These are phyloP conservation scores for Drosophila percnosoma DNA, from an alignment of 2,888 invertebrate species.

Conservation along the genomic window DNA sequence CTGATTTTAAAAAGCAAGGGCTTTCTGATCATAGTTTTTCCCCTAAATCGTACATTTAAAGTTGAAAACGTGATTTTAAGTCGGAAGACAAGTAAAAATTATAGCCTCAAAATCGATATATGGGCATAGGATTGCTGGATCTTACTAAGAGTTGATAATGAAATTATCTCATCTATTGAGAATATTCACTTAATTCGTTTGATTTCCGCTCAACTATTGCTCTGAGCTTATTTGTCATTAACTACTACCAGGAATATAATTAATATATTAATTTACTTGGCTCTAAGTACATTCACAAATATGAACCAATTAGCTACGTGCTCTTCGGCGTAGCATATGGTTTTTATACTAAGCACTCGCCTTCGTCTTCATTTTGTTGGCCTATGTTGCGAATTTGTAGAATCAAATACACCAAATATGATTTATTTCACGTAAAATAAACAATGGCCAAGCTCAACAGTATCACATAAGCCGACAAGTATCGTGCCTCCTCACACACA, in stretches of 20 bases:
- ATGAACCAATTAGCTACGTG: background rate
- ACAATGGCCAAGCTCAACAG: slow-evolving; percentile 60
- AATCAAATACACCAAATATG: slow-evolving; percentile 68
- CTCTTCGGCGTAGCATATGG: background rate
- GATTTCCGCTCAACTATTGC: background rate
- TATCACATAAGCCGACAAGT: slow-evolving; percentile 49
- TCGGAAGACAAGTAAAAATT: too few relatives aligned
- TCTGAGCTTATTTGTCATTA: background rate
- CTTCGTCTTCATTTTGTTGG: slow-evolving; percentile 4
- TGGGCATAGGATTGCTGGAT: background rate
- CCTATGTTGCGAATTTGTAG: slow-evolving; percentile 22
- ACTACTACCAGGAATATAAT: background rate
- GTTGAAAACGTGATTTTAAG: too few relatives aligned
- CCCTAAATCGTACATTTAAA: too few relatives aligned
- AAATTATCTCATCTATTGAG: background rate
- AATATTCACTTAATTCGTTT: background rate
- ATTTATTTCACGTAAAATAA: slow-evolving; percentile 77
- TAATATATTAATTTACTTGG: too few relatives aligned
- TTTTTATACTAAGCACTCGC: slow-evolving; percentile 26
- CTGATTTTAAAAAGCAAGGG: too few relatives aligned
- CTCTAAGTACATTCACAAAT: too few relatives aligned
- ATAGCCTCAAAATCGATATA: too few relatives aligned
- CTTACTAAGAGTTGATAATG: background rate
- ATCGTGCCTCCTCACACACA: slow-evolving; percentile 31
- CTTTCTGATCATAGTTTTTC: too few relatives aligned